Evolutionary conservation across 2,797 vertebrate species (phyloP).

Genomic region (Bovichtus diacanthus): DNA sequence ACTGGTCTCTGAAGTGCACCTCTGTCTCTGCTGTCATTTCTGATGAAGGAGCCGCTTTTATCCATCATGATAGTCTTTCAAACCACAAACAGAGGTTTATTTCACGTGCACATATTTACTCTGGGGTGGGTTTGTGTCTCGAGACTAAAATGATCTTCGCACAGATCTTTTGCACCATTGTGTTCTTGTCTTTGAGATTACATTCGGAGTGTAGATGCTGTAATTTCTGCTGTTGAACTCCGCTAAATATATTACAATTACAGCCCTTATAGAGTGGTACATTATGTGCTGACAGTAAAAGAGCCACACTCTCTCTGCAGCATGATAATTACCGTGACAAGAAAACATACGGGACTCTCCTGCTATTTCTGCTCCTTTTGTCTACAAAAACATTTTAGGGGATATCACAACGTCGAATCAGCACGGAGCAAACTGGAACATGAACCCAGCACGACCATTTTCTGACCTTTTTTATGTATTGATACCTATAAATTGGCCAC

Average conservation of each 20-base stretch:
- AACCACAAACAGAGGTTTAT: not conserved
- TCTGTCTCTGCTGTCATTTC: slow-evolving; percentile 11
- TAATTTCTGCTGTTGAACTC: slow-evolving; percentile 40
- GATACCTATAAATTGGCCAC: not conserved
- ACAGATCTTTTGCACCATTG: not conserved
- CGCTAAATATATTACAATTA: slow-evolving; percentile 42
- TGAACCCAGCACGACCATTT: not conserved
- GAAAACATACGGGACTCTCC: slow-evolving; percentile 12
- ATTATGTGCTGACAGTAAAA: slow-evolving; percentile 54
- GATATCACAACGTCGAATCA: not conserved
- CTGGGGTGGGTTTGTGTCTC: not conserved
- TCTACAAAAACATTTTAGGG: slow-evolving; percentile 22
- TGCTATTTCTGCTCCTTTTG: slow-evolving; percentile 31
- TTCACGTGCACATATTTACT: slow-evolving; percentile 1
- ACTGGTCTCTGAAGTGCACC: slow-evolving; percentile 29
- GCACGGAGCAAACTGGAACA: not conserved
- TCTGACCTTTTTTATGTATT: not conserved
- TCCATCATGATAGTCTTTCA: slow-evolving; percentile 12
- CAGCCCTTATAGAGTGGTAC: slow-evolving; percentile 30
- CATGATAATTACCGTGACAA: slow-evolving; percentile 65
- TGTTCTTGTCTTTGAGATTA: slow-evolving; percentile 16
- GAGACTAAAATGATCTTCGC: not conserved
- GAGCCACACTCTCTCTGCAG: slow-evolving; percentile 29
- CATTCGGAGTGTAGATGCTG: slow-evolving; percentile 17
- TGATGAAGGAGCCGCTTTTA: slow-evolving; percentile 26